These are phyloP conservation scores for Stigmatopora argus DNA, from an alignment of 2,113 vertebrate genomes.

Conservation along the genomic window DNA sequence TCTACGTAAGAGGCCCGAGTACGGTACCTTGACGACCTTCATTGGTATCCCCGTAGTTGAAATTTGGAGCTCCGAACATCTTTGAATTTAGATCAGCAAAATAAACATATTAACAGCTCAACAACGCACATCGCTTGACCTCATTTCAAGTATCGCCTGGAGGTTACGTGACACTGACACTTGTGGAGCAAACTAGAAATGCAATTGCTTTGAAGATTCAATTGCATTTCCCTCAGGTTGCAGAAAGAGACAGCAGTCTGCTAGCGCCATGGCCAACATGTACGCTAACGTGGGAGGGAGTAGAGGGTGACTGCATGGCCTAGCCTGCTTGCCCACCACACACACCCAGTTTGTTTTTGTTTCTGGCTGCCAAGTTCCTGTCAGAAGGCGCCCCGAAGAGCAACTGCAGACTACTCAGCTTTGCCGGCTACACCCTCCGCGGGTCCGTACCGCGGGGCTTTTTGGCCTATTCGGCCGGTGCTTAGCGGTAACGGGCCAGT, in stretches of 20 bases:
- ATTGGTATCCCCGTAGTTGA: neutral
- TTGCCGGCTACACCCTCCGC: slow-evolving; percentile 54
- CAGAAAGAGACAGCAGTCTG: slow-evolving; percentile 34
- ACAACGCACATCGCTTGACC: no score
- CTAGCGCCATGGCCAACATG: slow-evolving; percentile 35
- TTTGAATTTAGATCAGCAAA: neutral
- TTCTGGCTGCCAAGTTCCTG: slow-evolving; percentile 74
- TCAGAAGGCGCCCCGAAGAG: slow-evolving; percentile 71
- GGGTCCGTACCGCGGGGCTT: slow-evolving; percentile 20
- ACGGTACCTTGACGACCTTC: slow-evolving; percentile 55
- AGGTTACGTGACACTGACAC: neutral
- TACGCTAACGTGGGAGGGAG: slow-evolving; percentile 43
- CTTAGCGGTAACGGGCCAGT: slow-evolving; percentile 46
- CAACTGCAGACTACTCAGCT: slow-evolving; percentile 66
- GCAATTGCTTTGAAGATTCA: neutral
- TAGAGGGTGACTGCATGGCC: slow-evolving; percentile 34
- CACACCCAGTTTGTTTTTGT: slow-evolving; percentile 72
- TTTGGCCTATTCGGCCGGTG: slow-evolving; percentile 40
- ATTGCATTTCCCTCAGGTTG: slow-evolving; percentile 44
- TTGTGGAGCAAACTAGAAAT: neutral
- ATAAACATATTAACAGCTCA: neutral
- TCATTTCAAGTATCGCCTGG: neutral
- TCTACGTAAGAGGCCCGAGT: slow-evolving; percentile 11
- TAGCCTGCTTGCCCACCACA: slow-evolving; percentile 63
- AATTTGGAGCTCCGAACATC: neutral